A percentile compares a stretch with the other conserved stretches of the same genome.
Evolutionary conservation across 2,113 vertebrate genomes (phyloP).

Genomic region (Gymnocephalus cernua): DNA sequence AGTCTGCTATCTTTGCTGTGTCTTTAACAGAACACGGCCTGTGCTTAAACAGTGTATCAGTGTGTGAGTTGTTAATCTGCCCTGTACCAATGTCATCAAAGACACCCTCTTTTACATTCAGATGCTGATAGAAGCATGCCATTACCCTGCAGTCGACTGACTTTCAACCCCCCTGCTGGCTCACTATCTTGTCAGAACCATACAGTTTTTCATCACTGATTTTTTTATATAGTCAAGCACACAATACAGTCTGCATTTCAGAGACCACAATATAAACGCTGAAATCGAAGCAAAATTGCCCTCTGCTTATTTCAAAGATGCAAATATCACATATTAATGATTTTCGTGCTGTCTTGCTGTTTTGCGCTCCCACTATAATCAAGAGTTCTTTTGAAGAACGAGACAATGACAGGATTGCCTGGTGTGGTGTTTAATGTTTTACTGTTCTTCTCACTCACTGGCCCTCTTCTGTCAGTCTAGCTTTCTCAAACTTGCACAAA

Average conservation of each 20-base stretch:
- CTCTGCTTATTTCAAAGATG: slow-evolving; percentile 27
- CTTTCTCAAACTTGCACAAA: slow-evolving; percentile 4
- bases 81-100: background rate
- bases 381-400: slow-evolving; percentile 19
- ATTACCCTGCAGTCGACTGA: slow-evolving; percentile 13
- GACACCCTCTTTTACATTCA: slow-evolving; percentile 38
- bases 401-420: slow-evolving; percentile 15
- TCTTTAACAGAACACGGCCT: background rate
- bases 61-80: slow-evolving; percentile 22
- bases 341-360: background rate
- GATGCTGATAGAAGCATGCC: slow-evolving; percentile 31
- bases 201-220: background rate
- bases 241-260: slow-evolving; percentile 12
- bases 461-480: slow-evolving; percentile 10
- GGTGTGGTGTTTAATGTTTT: slow-evolving; percentile 33
- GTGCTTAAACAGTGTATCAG: slow-evolving; percentile 8
- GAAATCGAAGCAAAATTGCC: slow-evolving; percentile 19
- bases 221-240: slow-evolving; percentile 1
- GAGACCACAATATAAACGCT: slow-evolving; percentile 19
- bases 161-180: slow-evolving; percentile 13
- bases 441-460: slow-evolving; percentile 4
- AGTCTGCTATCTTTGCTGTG: slow-evolving; percentile 3
- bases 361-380: slow-evolving; percentile 22
- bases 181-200: slow-evolving; percentile 16
- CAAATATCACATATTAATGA: slow-evolving; percentile 45